These are phyloP conservation scores for Falco berigora DNA, from an alignment of 2,797 vertebrate species.

Conservation along the genomic window DNA sequence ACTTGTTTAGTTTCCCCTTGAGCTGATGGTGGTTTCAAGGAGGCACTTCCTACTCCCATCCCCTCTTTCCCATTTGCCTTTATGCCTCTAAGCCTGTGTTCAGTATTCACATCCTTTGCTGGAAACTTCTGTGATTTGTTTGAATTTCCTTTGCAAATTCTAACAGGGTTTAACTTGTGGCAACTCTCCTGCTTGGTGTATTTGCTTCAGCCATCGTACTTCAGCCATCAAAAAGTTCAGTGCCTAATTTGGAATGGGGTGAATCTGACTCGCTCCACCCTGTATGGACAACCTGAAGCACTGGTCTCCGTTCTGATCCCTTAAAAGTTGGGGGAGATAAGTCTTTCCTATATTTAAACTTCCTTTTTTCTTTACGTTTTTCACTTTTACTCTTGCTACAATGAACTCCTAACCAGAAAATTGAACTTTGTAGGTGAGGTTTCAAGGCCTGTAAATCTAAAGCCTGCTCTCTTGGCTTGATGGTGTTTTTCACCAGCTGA, in stretches of 20 bases:
- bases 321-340: not conserved
- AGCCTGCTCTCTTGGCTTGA: not conserved
- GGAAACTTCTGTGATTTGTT: slow-evolving; percentile 38
- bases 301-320: not conserved
- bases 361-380: not conserved
- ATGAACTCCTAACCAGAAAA: not conserved
- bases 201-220: not conserved
- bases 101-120: not conserved
- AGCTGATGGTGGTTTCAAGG: not conserved
- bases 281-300: not conserved
- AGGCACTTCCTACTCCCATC: not conserved
- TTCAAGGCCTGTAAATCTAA: not conserved
- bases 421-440: fast-evolving
- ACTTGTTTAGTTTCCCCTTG: not conserved
- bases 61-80: not conserved
- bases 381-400: not conserved
- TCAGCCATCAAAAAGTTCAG: not conserved
- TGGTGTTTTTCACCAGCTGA: not conserved
- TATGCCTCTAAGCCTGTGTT: not conserved
- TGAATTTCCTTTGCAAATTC: slow-evolving; percentile 58
- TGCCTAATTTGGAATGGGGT: not conserved
- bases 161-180: not conserved
- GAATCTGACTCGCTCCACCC: not conserved
- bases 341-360: not conserved
- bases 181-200: not conserved